These are phyloP conservation scores for Gymnoscelis rufifasciata DNA, from an alignment of 2,888 invertebrate genomes.

Conservation along the genomic window DNA sequence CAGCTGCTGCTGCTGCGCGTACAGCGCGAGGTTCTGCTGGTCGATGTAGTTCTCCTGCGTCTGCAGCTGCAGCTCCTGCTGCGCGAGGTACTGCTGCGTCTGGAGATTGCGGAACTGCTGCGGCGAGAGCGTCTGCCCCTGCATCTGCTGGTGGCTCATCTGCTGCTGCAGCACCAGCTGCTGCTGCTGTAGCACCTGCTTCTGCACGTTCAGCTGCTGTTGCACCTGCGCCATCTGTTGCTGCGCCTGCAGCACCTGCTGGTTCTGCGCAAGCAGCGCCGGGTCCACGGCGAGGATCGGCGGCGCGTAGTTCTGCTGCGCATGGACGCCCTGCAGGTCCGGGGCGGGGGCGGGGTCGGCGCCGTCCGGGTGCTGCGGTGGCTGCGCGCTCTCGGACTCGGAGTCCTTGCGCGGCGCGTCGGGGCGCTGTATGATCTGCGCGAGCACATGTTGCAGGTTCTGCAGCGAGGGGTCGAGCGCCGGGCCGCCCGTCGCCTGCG, in stretches of 20 bases:
- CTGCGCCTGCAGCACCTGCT: slow-evolving; percentile 69
- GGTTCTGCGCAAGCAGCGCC: slow-evolving; percentile 59
- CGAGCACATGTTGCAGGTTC: slow-evolving; percentile 66
- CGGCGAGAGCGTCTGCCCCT: slow-evolving; percentile 71
- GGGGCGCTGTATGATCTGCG: slow-evolving; percentile 71
- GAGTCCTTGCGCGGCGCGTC: slow-evolving; percentile 59
- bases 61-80: slow-evolving; percentile 73
- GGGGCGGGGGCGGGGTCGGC: slow-evolving; percentile 61
- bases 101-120: slow-evolving; percentile 65
- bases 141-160: slow-evolving; percentile 63
- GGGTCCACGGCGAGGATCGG: slow-evolving; percentile 56
- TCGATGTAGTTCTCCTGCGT: slow-evolving; percentile 78
- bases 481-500: no score
- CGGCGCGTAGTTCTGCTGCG: slow-evolving; percentile 55
- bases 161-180: slow-evolving; percentile 74
- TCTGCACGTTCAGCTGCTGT: slow-evolving; percentile 70
- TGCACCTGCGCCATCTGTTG: slow-evolving; percentile 69
- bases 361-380: slow-evolving; percentile 68
- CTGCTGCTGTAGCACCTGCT: slow-evolving; percentile 69
- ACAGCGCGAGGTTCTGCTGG: slow-evolving; percentile 73
- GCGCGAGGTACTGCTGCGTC: slow-evolving; percentile 74
- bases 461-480: slow-evolving; percentile 76
- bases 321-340: slow-evolving; percentile 54
- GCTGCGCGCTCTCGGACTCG: slow-evolving; percentile 66
- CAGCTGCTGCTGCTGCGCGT: slow-evolving; percentile 72